Conservation (phyloP, 2,797 vertebrate genomes). For the Halcyon smyrnensis region DNA sequence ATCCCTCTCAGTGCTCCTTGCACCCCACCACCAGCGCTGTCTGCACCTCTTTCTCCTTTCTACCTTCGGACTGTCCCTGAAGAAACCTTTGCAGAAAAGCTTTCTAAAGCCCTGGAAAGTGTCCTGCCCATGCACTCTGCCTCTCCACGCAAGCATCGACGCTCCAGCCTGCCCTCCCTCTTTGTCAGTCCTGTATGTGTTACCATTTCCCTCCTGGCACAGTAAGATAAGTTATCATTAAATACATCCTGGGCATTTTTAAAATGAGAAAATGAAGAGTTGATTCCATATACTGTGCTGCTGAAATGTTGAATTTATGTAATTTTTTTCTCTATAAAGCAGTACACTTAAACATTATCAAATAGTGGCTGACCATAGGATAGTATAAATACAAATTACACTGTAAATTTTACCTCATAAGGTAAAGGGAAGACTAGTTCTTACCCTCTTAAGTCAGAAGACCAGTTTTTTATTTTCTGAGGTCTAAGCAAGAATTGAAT, state of each 20-base stretch:
- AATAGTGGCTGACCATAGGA: neutral
- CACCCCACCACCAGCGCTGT: slow-evolving; percentile 80
- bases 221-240: slow-evolving; percentile 83
- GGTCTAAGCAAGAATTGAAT: neutral
- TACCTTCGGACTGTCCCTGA: slow-evolving; percentile 85
- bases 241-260: slow-evolving; percentile 81
- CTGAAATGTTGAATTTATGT: neutral
- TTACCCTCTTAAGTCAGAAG: neutral
- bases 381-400: neutral
- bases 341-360: neutral
- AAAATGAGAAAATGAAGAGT: slow-evolving; percentile 13
- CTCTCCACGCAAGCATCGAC: slow-evolving; percentile 86
- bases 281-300: neutral
- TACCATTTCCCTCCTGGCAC: slow-evolving; percentile 77
- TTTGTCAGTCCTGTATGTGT: slow-evolving; percentile 97
- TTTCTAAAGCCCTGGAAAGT: slow-evolving; percentile 96
- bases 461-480: neutral
- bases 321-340: neutral
- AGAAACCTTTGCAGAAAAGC: slow-evolving; percentile 94
- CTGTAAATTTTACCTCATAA: neutral
- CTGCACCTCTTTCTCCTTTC: slow-evolving; percentile 82
- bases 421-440: neutral
- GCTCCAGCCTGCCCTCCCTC: slow-evolving; percentile 96
- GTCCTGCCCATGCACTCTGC: slow-evolving; percentile 93
- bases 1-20: slow-evolving; percentile 90